Evolutionary conservation across 2,888 invertebrate genomes (phyloP).

Genomic region (Aleiodes testaceus): DNA sequence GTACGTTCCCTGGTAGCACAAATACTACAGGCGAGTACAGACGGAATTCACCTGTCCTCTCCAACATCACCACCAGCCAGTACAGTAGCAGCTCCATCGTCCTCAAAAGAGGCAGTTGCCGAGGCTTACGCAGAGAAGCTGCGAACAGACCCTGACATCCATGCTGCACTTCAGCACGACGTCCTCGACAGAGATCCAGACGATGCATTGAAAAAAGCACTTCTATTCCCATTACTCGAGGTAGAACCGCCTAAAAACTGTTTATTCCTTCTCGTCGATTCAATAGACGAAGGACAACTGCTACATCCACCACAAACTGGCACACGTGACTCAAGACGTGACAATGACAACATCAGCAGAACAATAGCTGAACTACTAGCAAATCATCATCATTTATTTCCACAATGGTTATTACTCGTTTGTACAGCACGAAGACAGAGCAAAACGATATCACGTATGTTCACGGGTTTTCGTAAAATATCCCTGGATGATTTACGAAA

Average conservation of each 20-base stretch:
- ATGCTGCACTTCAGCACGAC: conserved; percentile 85
- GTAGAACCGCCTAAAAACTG: conserved; percentile 90
- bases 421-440: conserved; percentile 91
- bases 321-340: conserved; percentile 74
- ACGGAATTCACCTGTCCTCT: conserved; percentile 63
- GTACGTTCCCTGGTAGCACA: conserved; percentile 89
- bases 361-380: conserved; percentile 89
- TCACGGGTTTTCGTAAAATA: conserved; percentile 92
- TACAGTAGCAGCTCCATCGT: conserved; percentile 74
- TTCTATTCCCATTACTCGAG: conserved; percentile 89
- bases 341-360: conserved; percentile 72
- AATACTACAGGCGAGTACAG: conserved; percentile 78
- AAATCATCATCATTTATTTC: conserved; percentile 91
- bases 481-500: conserved; percentile 92
- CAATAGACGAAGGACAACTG: conserved; percentile 85
- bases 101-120: conserved; percentile 80
- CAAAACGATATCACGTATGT: conserved; percentile 84
- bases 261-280: conserved; percentile 90
- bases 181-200: conserved; percentile 91
- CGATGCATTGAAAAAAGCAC: conserved; percentile 90
- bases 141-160: conserved; percentile 85
- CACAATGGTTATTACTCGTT: conserved; percentile 93
- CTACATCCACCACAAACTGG: conserved; percentile 63
- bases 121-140: conserved; percentile 88
- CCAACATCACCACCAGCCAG: conserved; percentile 66